These are phyloP conservation scores for Gymnoscopelus braueri DNA, from an alignment of 2,797 vertebrate species.

Conservation along the genomic window DNA sequence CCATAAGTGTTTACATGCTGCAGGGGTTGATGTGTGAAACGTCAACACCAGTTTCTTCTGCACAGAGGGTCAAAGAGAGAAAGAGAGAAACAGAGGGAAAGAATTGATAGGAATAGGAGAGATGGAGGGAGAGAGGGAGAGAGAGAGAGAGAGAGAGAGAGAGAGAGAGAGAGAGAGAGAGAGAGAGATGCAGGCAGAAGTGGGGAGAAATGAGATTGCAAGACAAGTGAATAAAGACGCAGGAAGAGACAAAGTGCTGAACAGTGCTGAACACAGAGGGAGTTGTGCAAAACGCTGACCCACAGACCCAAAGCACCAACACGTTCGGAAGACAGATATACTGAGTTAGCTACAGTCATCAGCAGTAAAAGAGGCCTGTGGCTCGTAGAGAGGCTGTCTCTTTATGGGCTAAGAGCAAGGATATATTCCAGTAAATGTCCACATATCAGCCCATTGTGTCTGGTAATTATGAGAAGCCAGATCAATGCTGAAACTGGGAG, in stretches of 20 bases:
- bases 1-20: constrained; percentile 98
- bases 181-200: neutral
- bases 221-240: constrained; percentile 27
- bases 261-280: constrained; percentile 40
- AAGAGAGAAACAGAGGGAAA: constrained; percentile 32
- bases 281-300: constrained; percentile 73
- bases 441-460: constrained; percentile 40
- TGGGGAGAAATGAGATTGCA: constrained; percentile 17
- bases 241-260: constrained; percentile 41
- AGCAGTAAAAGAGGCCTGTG: constrained; percentile 47
- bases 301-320: constrained; percentile 44
- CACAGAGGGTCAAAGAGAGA: constrained; percentile 68
- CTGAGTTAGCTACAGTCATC: constrained; percentile 37
- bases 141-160: constrained; percentile 2
- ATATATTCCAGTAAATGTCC: constrained; percentile 52
- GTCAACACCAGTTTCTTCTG: constrained; percentile 96
- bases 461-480: constrained; percentile 54
- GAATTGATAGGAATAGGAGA: constrained; percentile 7
- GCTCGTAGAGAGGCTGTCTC: constrained; percentile 26
- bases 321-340: constrained; percentile 45
- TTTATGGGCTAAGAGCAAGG: constrained; percentile 36
- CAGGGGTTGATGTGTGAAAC: constrained; percentile 97
- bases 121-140: constrained; percentile 24
- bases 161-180: constrained; percentile 2
- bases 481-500: constrained; percentile 52